Base-by-base conservation (phyloP, 1,140 invertebrate species). In the Rhyzopertha dominica region DNA sequence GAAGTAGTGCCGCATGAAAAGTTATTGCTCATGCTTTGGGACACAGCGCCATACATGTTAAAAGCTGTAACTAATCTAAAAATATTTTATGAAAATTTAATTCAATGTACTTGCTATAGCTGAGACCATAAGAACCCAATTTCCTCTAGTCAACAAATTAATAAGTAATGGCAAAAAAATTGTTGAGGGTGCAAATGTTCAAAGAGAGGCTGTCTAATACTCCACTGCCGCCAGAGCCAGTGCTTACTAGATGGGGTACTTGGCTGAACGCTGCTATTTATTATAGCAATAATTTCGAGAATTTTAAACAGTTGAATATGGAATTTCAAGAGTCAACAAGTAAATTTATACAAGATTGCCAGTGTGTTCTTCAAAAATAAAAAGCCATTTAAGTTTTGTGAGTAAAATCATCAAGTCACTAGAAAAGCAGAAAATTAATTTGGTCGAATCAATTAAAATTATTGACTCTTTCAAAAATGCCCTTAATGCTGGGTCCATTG, bases 171-270 rank as follows among this genome's bases (percentile, higher is more conserved):
- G 39, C 39, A 52, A 60, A n/a, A 34, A 53, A 53, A 46, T 54
- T 59, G 20, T 42, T 38, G 7, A 31, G 66, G 38, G 37, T 56
- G 2, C 9, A 47, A 36, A 26, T 45, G 5, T 69, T 61, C 42
- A 61, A 53, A 42, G 53, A 56, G 41, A 41, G 41, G 32, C 32
- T 46, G 22, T 58, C 60, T 32, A 49, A 55, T 31, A 9, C 65
- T 16, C 31, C 58, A 24, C 47, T 71, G 26, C 63, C 62, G 17
- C 63, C 65, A 36, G 46, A 63, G 41, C 66, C 63, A 39, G 49
- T 65, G 22, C 17, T 63, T 24, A 68, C 60, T 16, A 47, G 63
- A 12, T 68, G 63, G 63, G 60, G 61, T 34, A 68, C 64, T 7
- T 69, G 62, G 67, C 29, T 63, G 19, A 31, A 54, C 47, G 54